These are phyloP conservation scores for Lacerta agilis DNA, from an alignment of 2,797 vertebrate species.

Conservation along the genomic window DNA sequence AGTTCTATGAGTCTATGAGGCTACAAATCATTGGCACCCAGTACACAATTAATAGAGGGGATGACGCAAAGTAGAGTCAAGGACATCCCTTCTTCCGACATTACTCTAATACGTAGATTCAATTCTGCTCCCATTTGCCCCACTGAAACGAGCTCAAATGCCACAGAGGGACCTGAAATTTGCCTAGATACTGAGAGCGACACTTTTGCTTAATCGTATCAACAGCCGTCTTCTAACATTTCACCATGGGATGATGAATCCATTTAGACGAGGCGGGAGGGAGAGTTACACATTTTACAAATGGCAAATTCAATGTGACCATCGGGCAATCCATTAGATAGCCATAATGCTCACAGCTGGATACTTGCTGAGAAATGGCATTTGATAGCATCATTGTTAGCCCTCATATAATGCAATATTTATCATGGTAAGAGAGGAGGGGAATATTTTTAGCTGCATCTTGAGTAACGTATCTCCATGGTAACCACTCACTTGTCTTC, in stretches of 20 bases:
- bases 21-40: no score
- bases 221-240: slow-evolving; percentile 56
- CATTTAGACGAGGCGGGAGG: background rate
- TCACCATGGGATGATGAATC: slow-evolving; percentile 25
- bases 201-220: slow-evolving; percentile 52
- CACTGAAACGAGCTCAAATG: slow-evolving; percentile 2
- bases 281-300: background rate
- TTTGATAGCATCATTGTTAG: slow-evolving; percentile 75
- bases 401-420: slow-evolving; percentile 75
- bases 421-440: slow-evolving; percentile 71
- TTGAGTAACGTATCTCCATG: slow-evolving; percentile 78
- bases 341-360: slow-evolving; percentile 64
- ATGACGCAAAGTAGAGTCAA: no score
- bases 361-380: slow-evolving; percentile 59
- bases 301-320: slow-evolving; percentile 39
- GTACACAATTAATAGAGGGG: no score
- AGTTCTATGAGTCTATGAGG: no score
- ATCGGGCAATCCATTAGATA: slow-evolving; percentile 54
- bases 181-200: slow-evolving; percentile 10
- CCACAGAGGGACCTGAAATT: slow-evolving; percentile 34
- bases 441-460: slow-evolving; percentile 76
- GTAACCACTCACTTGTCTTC: slow-evolving; percentile 73
- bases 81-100: no score
- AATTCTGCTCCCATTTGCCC: slow-evolving; percentile 31
- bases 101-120: background rate